Evolutionary conservation across 1,140 invertebrate genomes (phyloP).

Genomic region (Akabosia matsudoensis): DNA sequence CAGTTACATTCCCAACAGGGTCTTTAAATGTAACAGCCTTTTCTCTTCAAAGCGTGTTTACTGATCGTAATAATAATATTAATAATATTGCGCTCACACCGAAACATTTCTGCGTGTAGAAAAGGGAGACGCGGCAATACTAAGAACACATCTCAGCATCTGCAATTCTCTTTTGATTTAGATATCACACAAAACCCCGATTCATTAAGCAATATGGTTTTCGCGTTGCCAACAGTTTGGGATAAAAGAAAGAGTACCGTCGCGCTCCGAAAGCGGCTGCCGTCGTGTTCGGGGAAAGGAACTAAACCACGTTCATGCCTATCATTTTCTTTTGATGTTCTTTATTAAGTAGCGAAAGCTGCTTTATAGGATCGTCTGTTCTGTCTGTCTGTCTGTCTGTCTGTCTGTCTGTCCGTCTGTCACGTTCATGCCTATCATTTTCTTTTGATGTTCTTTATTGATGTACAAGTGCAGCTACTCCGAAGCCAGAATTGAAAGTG

Average conservation of each 20-base stretch:
- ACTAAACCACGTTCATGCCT: no score
- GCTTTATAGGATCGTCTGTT: background rate
- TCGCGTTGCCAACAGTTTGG: background rate
- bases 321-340: no score
- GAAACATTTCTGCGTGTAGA: no score
- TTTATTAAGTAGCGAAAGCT: no score
- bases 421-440: background rate
- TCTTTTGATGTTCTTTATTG: background rate
- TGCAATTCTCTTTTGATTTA: background rate
- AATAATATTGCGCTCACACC: background rate
- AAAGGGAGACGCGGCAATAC: no score
- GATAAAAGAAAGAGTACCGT: background rate
- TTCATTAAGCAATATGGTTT: no score
- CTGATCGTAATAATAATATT: background rate
- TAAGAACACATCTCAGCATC: background rate
- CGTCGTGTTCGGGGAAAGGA: no score
- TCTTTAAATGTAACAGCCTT: background rate
- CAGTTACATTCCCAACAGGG: no score
- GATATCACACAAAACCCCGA: no score
- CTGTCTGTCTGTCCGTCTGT: background rate
- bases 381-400: no score
- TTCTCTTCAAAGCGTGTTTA: background rate
- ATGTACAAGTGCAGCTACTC: background rate
- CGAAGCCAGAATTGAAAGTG: background rate
- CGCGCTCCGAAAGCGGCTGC: no score